Conservation (phyloP, 2,797 vertebrate species). For the Echeneis naucrates region DNA sequence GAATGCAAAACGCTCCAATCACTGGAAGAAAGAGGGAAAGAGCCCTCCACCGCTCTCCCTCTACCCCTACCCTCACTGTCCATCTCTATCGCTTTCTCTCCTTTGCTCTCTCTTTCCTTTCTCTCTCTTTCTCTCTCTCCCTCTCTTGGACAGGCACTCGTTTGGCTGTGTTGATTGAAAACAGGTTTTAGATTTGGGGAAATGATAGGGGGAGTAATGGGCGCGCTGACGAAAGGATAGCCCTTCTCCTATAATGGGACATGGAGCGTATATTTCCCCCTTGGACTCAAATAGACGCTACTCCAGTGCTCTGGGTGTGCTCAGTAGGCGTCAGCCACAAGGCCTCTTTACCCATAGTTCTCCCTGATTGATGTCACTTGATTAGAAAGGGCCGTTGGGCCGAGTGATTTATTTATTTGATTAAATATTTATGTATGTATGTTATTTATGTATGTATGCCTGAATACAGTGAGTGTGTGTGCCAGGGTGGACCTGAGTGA, state of each 20-base stretch:
- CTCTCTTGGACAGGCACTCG: constrained; percentile 93
- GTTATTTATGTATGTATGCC: constrained; percentile 80
- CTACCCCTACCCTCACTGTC: constrained; percentile 76
- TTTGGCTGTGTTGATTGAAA: constrained; percentile 99
- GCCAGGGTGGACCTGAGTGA: constrained; percentile 64
- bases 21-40: constrained; percentile 87
- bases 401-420: constrained; percentile 87
- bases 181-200: constrained; percentile 99
- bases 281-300: constrained; percentile 86
- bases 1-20: constrained; percentile 99
- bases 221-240: constrained; percentile 98
- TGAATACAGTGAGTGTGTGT: constrained; percentile 48
- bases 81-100: constrained; percentile 72
- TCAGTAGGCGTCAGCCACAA: constrained; percentile 76
- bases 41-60: constrained; percentile 80
- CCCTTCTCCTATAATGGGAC: constrained; percentile 98
- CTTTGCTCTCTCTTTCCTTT: constrained; percentile 61
- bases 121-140: constrained; percentile 81
- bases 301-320: constrained; percentile 74
- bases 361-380: constrained; percentile 91
- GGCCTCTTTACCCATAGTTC: constrained; percentile 83
- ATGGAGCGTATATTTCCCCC: constrained; percentile 97
- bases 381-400: constrained; percentile 87
- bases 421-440: constrained; percentile 84
- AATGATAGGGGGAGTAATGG: constrained; percentile 99